Evolutionary conservation across 2,797 vertebrate genomes (phyloP), one percentile per base, ranked within the genome.

Genomic region (Ara ararauna): DNA sequence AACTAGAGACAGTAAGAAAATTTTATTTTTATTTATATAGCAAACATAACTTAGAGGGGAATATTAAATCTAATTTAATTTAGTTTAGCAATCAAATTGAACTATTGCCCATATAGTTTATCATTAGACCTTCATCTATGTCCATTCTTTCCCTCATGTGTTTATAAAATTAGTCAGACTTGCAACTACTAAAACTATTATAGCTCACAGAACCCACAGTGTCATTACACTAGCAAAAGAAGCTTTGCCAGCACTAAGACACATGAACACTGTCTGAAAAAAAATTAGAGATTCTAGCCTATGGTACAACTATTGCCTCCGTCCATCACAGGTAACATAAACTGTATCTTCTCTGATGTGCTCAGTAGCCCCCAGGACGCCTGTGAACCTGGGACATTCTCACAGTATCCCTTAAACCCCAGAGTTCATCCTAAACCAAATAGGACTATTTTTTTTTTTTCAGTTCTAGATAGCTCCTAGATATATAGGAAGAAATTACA

Each of bases 71-170:
- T 17, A 83, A 73, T 85, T 70, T 82, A 64, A 71, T 51, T 72
- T 75, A 80, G 26, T 71, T 93, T 85, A 87, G 21, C 53, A 42
- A 85, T 82, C 20, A 89, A 90, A 92, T 73, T 71, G 36, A 90
- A 88, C n/a, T 81, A 23, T 17, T 82, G 12, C 5, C 12, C 53
- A 5, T 54, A 40, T 3, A 85, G 29, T 61, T 95, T 8, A 45
- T 87, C n/a, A 40, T 85, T 77, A 91, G 40, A 85, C 29, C 7
- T 54, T 70, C 19, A 56, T 34, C 40, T 82, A 36, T 13, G 74
- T 34, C 36, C 18, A 27, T 64, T 67, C 13, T 64, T 79, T 65
- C 56, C 13, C 82, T 76, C 26, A 29, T 24, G 2, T 27, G 19
- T 50, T 89, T 72, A 72, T 40, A 29, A 91, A 95, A 91, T 58